Evolutionary conservation across 2,797 vertebrate genomes (phyloP), one percentile per base, ranked within the genome.

Genomic region (Macropodus opercularis): DNA sequence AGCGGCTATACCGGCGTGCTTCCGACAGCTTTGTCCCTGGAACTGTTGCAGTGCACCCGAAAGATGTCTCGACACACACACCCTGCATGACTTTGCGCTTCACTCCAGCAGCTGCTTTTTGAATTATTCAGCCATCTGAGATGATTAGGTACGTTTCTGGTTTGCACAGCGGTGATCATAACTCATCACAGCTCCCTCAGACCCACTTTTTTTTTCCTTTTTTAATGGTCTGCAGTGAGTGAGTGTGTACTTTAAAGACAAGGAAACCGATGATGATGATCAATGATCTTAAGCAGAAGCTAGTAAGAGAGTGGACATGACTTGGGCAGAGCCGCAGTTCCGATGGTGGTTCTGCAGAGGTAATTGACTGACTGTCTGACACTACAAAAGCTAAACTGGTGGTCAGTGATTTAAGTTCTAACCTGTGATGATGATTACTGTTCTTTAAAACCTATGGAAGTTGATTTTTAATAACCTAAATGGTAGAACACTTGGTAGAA

Each of bases 101-200:
- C 61, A 18, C 47, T 57, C 31, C 31, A 54, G 75, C 77, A 77
- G 79, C 77, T 78, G 76, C 66, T 52, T 59, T 54, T 53, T 90
- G 51, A 89, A 91, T 90, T 80, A 85, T 89, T 87, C 50, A 91
- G 31, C 47, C 21, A 38, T 23, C 53, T 40, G 58, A 63, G 59
- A 81, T 87, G 44, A 64, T 77, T 62, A 70, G 75, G 61, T 71
- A 63, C 71, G 59, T 60, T 83, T 72, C 65, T 66, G 67, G 68
- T 79, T 77, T 48, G 34, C 56, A 44, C 19, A 53, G 52, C 59
- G 69, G 67, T 53, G 22, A 69, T 72, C 31, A 21, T 57, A 50
- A 48, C 70, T 68, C 60, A 48, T 67, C 72, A 51, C 60, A 56
- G 61, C 43, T 54, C 47, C 38, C 34, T 57, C 29, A 66, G 41